Evolutionary conservation across 2,113 vertebrate species (phyloP).

Genomic region (Oceanodroma tethys): DNA sequence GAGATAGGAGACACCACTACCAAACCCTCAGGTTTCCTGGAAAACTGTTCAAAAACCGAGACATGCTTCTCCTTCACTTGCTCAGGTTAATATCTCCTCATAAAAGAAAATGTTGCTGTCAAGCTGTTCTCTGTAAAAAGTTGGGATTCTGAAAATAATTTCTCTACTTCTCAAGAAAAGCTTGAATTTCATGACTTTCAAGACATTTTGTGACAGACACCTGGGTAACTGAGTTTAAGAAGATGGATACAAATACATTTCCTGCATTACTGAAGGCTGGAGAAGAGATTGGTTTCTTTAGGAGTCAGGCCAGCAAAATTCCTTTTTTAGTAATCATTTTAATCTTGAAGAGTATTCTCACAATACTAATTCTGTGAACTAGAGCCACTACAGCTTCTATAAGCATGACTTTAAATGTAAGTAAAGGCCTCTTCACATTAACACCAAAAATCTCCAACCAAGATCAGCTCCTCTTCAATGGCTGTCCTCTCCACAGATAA

Average conservation of each 20-base stretch:
- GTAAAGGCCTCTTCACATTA: neutral
- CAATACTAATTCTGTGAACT: neutral
- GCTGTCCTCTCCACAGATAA: neutral
- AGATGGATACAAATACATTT: neutral
- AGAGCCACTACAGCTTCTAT: neutral
- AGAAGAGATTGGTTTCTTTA: neutral
- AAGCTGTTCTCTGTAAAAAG: neutral
- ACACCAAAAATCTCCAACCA: neutral
- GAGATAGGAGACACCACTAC: neutral
- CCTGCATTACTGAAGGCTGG: neutral
- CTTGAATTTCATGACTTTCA: neutral
- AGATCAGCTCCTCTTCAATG: neutral
- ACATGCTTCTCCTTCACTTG: neutral
- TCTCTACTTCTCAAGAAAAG: neutral
- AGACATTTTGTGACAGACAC: neutral
- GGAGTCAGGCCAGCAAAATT: neutral
- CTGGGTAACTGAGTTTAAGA: neutral
- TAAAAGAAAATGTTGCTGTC: neutral
- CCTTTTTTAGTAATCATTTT: neutral
- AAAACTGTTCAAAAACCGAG: neutral
- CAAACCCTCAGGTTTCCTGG: neutral
- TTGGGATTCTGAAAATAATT: neutral
- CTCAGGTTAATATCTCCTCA: neutral
- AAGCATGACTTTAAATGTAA: neutral
- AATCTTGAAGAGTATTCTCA: neutral